These are phyloP conservation scores for Isoperla grammatica DNA, from an alignment of 2,888 invertebrate genomes.

Conservation along the genomic window DNA sequence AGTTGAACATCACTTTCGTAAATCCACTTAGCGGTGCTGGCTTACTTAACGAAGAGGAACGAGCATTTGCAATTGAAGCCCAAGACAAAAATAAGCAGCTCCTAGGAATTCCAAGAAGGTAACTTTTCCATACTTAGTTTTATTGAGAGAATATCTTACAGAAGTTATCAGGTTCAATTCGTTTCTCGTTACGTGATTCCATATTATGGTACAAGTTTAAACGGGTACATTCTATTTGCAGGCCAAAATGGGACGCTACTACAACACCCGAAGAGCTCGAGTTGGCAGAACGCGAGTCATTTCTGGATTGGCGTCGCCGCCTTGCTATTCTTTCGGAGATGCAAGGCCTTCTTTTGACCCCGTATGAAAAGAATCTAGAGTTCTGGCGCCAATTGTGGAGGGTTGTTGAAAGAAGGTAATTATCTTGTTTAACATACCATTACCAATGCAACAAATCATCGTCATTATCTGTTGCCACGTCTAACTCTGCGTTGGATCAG, in stretches of 20 bases:
- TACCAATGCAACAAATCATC: no score
- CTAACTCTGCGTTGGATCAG: no score
- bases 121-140: conserved; percentile 27
- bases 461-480: no score
- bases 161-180: no score
- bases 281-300: conserved; percentile 70
- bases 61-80: conserved; percentile 46
- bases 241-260: conserved; percentile 73
- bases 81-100: conserved; percentile 56
- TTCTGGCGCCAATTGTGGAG: conserved; percentile 99
- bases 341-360: conserved; percentile 80
- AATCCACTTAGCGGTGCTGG: conserved; percentile 56
- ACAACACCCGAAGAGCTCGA: conserved; percentile 78
- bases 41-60: conserved; percentile 55
- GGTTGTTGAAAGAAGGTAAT: conserved; percentile 78
- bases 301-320: conserved; percentile 84
- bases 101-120: conserved; percentile 77
- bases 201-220: not conserved
- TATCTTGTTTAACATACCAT: no score
- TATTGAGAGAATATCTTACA: not conserved
- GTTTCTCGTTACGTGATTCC: no score
- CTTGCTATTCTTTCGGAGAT: conserved; percentile 73
- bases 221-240: conserved; percentile 37
- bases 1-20: conserved; percentile 74
- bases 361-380: conserved; percentile 95